Percentiles rank a stretch among this genome's conserved stretches.
Evolutionary conservation across 2,888 invertebrate species (phyloP).

Genomic region (Trissoscelio sp.): DNA sequence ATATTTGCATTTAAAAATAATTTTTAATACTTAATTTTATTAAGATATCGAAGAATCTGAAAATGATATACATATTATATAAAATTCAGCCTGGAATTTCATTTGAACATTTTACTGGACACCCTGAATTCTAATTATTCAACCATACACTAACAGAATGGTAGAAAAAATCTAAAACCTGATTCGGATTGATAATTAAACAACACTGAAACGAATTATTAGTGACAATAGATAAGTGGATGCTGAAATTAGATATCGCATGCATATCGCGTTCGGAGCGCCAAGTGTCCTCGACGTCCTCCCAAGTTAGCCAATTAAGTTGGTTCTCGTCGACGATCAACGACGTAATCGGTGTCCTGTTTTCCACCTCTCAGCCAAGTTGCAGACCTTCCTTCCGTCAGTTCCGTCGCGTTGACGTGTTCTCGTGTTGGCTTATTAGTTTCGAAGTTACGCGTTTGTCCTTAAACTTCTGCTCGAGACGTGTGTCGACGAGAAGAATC

Average conservation of each 20-base stretch:
- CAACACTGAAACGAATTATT: slow-evolving; percentile 26
- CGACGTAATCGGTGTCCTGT: slow-evolving; percentile 80
- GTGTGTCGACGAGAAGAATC: slow-evolving; percentile 66
- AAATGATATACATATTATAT: too few relatives aligned
- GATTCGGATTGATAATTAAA: slow-evolving; percentile 6
- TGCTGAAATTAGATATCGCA: slow-evolving; percentile 58
- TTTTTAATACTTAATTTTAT: too few relatives aligned
- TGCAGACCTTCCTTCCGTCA: slow-evolving; percentile 71
- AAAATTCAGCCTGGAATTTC: too few relatives aligned
- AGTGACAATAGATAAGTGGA: slow-evolving; percentile 25
- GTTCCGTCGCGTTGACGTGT: slow-evolving; percentile 70
- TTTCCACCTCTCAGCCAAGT: slow-evolving; percentile 73
- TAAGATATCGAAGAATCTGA: too few relatives aligned
- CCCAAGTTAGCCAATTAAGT: slow-evolving; percentile 80
- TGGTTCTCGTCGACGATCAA: slow-evolving; percentile 78
- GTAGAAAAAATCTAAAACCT: background rate
- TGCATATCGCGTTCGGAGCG: slow-evolving; percentile 68
- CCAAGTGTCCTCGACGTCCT: slow-evolving; percentile 74
- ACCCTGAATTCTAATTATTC: too few relatives aligned
- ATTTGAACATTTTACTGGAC: too few relatives aligned
- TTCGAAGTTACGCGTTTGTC: slow-evolving; percentile 78
- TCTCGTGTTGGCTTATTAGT: slow-evolving; percentile 79
- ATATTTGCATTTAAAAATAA: too few relatives aligned
- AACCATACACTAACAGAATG: too few relatives aligned
- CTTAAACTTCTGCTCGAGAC: slow-evolving; percentile 71